These are phyloP conservation scores for Cataglyphis cursor DNA, from an alignment of 2,888 invertebrate genomes.

Conservation along the genomic window DNA sequence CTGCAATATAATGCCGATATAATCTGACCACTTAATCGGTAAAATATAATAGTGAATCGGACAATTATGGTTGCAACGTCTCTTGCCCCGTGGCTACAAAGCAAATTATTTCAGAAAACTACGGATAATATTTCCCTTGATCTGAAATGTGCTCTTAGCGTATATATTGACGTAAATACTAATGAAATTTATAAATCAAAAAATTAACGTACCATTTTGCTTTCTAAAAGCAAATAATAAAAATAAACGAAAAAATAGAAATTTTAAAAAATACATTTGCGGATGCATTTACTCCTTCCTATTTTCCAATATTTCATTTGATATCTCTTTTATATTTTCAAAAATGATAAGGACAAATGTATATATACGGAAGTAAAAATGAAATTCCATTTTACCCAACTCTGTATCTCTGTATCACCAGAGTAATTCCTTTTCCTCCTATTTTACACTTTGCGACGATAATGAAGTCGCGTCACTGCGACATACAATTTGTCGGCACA, in stretches of 20 bases:
- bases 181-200: slow-evolving; percentile 5
- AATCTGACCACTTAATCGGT: slow-evolving; percentile 56
- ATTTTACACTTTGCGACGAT: slow-evolving; percentile 37
- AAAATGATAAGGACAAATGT: slow-evolving; percentile 12
- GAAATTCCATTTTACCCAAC: not conserved
- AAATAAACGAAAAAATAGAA: not conserved
- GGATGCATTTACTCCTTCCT: not conserved
- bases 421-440: slow-evolving; percentile 1
- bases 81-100: slow-evolving; percentile 2
- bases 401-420: not conserved
- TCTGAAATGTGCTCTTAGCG: not conserved
- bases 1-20: slow-evolving; percentile 46
- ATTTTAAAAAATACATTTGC: not conserved
- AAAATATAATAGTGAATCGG: slow-evolving; percentile 53
- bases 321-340: not conserved
- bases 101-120: slow-evolving; percentile 35
- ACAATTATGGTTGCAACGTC: slow-evolving; percentile 36
- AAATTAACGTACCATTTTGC: not conserved
- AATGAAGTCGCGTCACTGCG: slow-evolving; percentile 2
- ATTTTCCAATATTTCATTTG: not conserved
- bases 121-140: slow-evolving; percentile 11
- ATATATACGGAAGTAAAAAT: not conserved
- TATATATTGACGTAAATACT: not conserved
- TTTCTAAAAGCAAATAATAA: not conserved
- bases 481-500: slow-evolving; percentile 37